Base-by-base conservation (phyloP, 92 coral and sea anemone species). In the Porites evermanni region DNA sequence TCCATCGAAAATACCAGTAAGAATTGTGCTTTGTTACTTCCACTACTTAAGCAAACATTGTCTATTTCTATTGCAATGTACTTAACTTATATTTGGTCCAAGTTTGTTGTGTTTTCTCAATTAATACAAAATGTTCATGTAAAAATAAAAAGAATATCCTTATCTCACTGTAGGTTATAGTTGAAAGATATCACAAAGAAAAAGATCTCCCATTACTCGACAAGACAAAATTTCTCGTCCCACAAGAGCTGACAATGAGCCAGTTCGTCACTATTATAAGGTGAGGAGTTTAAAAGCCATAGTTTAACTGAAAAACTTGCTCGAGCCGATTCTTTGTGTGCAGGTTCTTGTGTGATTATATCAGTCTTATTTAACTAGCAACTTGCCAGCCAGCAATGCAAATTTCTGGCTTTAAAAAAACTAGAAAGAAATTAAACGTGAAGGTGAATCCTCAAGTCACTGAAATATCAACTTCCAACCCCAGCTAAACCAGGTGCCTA, bases 181-280 rank as follows among this genome's bases (percentile, higher is more conserved):
- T 97, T n/a, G 99, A 97, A 79, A 88, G 97, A 79, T 97, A 97
- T 84, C 98, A 95, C 85, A 97, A 97, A 84, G 99, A 97, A 79
- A 93, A 93, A 82, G 96, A 93, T 79, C 91, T 97, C 75, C 99
- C 99, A 6, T 81, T 93, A 21, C 87, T 97, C 7, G 99, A 97
- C 75, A 97, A 97, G 80, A 97, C 99, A 44, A 97, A 97, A 85
- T 97, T 97, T 84, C 82, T 97, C 60, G 99, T 97, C 12, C 99
- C 99, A 2, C 98, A 97, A 68, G 99, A 97, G 65, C 71, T 97
- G 64, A 97, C 99, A 0, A 97, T 97, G 98, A 97, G 99, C 84
- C 99, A 97, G 80, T 97, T 97, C 77, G 99, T 97, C 8, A 97
- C 99, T 20, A 97, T 97, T 7, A 97, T 97, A 26, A 91, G 99